Base-by-base conservation (phyloP, 2,797 vertebrate species). In the Oreonectes daqikongensis region DNA sequence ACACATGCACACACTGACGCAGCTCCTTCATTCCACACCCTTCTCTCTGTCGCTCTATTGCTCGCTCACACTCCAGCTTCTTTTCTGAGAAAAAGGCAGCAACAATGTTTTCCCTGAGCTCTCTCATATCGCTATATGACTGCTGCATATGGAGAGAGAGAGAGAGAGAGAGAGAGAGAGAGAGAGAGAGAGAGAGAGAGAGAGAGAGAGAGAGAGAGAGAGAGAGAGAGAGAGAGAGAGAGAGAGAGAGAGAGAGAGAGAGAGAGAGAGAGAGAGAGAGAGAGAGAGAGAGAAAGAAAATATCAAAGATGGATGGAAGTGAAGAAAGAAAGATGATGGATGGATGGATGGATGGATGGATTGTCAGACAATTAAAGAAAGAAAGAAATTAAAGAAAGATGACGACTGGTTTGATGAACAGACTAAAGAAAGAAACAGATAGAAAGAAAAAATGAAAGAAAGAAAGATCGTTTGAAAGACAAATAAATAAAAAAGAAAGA, bases 51-150 rank as follows among this genome's bases (percentile, higher is more conserved):
- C 24, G 26, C 12, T n/a, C 22, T 46, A 28, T 71, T 42, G 38
- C 64, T 20, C 17, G 3, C 42, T 50, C 30, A 14, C 28, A 18
- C 15, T 42, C 9, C 61, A 14, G 14, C 57, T 50, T 48, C 35
- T 46, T 50, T 52, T 70, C 42, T 63, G 46, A 64, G 30, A 72
- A 73, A 61, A 72, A 48, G 2, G 20, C 14, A 59, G 55, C 12
- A 28, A 24, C 1, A 57, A 11, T 50, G 22, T 26, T 74, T 64
- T 60, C 69, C 30, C 40, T 68, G 20, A 20, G 48, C 69, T 57
- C n/a, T 14, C 38, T 50, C 28, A 42, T 40, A 67, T 74, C 40
- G 61, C 55, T 77, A 30, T 50, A 15, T 46, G 70, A 64, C 64
- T 68, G 42, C 53, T 53, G 67, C 63, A 59, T 20, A 69, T 20